Conservation (phyloP, 2,797 vertebrate species). For the Manis javanica region DNA sequence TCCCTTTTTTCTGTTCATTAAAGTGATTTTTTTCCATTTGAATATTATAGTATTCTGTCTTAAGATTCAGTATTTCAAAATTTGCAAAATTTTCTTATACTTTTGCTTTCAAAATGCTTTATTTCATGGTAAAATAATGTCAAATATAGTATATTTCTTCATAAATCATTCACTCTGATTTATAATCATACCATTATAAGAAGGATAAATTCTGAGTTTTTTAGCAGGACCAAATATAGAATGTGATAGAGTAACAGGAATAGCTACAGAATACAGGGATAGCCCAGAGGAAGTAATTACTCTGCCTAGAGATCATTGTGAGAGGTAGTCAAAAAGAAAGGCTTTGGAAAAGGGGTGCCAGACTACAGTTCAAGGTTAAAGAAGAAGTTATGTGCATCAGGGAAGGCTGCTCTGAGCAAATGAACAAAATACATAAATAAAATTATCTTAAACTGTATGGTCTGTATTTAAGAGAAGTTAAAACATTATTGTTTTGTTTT, state of each 20-base stretch:
- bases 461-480: not conserved
- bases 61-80: not conserved
- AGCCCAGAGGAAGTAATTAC: not conserved
- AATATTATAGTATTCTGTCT: not conserved
- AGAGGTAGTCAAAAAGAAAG: not conserved
- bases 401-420: not conserved
- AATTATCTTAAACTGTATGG: not conserved
- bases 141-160: not conserved
- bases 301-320: not conserved
- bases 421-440: not conserved
- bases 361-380: not conserved
- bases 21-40: not conserved
- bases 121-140: not conserved
- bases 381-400: not conserved
- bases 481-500: not conserved
- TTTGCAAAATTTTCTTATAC: not conserved
- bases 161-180: not conserved
- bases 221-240: not conserved
- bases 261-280: not conserved
- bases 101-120: conserved; percentile 40
- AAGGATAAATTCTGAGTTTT: not conserved
- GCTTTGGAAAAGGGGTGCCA: not conserved
- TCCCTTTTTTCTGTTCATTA: not conserved
- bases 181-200: not conserved
- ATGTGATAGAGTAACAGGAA: not conserved